Base-by-base conservation (phyloP, 2,113 vertebrate genomes). In the Rattus rattus region DNA sequence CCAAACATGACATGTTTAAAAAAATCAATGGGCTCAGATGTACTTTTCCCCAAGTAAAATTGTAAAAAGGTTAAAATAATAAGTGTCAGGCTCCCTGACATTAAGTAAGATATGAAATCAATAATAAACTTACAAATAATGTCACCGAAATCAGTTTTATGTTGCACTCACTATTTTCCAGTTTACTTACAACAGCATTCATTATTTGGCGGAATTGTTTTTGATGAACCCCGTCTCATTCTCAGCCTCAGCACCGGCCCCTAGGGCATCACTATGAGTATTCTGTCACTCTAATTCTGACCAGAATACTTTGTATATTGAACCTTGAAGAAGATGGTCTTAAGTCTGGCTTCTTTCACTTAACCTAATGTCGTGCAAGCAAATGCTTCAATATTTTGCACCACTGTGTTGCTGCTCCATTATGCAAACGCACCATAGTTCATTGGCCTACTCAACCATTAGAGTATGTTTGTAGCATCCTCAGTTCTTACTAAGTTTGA, bases 111-210 rank as follows among this genome's bases (percentile, higher is more conserved):
- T 5, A 39, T 1, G 4, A 20, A 63, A 73, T 83, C 22, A 54
- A 47, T 4, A 30, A 59, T 90, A 63, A 65, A 80, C 39, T 91
- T 94, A 88, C 9, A n/a, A 73, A 84, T 65, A 4, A 91, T 69
- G n/a, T 1, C 65, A 70, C 6, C 6, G 43, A 90, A 26, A 90
- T 89, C 3, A 33, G 1, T 79, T 63, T 91, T 65, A 28, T 22
- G 75, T 52, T 88, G 56, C n/a, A 77, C 47, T 91, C 28, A 49
- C 16, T 43, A 69, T 80, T 94, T 92, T 72, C 3, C 92, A 52
- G 81, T 81, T 33, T 47, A 70, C 22, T 47, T 59, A 84, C 24
- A n/a, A 2, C 67, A 81, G 89, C 85, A n/a, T 69, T 77, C 49
- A 84, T 84, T 84, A 17, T 65, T 87, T 69, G 90, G 3, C 2